These are phyloP conservation scores for Electrona antarctica DNA, from an alignment of 2,113 vertebrate genomes.

Conservation along the genomic window DNA sequence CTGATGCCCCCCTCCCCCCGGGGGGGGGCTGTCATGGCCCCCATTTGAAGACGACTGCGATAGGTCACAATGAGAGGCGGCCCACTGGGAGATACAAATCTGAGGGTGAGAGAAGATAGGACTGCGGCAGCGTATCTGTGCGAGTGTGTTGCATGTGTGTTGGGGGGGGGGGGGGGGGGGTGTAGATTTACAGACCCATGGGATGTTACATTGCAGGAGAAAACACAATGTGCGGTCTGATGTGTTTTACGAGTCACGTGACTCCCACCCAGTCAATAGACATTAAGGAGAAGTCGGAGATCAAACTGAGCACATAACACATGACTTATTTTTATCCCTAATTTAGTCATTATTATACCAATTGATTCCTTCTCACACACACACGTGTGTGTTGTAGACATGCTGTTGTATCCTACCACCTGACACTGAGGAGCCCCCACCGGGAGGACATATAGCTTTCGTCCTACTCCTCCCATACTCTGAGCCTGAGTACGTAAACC, in stretches of 20 bases:
- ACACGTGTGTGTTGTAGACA: too few species aligned
- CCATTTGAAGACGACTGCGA: neutral
- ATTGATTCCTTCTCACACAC: too few species aligned
- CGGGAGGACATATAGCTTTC: neutral
- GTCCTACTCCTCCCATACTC: too few species aligned
- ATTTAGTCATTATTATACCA: too few species aligned
- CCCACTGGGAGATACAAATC: constrained; percentile 18
- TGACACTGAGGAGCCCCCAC: neutral
- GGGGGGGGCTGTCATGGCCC: neutral
- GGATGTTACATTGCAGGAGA: constrained; percentile 20
- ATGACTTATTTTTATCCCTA: constrained; percentile 31
- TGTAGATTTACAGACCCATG: constrained; percentile 50
- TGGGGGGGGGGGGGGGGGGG: neutral
- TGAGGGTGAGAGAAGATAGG: neutral
- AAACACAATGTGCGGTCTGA: constrained; percentile 29
- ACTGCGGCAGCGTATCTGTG: neutral
- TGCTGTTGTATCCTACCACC: too few species aligned
- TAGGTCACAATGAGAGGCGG: constrained; percentile 53
- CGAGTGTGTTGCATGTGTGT: neutral
- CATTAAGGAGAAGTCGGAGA: constrained; percentile 46
- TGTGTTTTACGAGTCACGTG: constrained; percentile 46
- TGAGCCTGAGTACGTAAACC: too few species aligned
- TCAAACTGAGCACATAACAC: constrained; percentile 34
- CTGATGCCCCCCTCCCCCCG: neutral
- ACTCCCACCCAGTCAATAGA: constrained; percentile 29